phyloP scores from a whole-genome alignment of 1,140 invertebrate genomes.

The Oppia nitens region DNA sequence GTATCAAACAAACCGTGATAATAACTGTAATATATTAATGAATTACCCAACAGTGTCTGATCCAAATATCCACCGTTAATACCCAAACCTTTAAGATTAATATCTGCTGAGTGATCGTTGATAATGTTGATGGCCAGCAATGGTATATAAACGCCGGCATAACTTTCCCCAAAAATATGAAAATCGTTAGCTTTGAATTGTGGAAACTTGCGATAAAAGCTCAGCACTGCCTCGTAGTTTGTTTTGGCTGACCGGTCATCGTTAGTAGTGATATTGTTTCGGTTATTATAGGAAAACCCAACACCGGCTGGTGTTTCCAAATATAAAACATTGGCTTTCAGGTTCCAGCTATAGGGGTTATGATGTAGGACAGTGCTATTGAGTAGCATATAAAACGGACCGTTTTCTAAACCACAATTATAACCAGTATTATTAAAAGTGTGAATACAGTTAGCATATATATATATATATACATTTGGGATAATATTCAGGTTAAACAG shows the following conservation, averaged over 20 bases:
- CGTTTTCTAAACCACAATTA: no score
- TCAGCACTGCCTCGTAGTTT: conserved; percentile 30
- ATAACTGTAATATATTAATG: conserved; percentile 34
- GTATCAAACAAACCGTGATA: conserved; percentile 35
- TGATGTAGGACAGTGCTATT: conserved; percentile 28
- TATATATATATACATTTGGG: no score
- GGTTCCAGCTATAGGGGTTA: conserved; percentile 35
- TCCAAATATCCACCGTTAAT: conserved; percentile 36
- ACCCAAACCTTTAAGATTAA: conserved; percentile 34
- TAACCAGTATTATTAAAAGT: no score
- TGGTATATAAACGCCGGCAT: conserved; percentile 33
- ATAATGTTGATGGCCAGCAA: conserved; percentile 35
- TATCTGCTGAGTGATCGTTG: conserved; percentile 22
- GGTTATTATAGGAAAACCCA: conserved; percentile 35
- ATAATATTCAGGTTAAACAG: no score
- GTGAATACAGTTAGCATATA: no score
- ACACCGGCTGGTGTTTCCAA: conserved; percentile 39
- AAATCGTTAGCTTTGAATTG: conserved; percentile 30
- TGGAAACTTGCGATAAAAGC: conserved; percentile 36
- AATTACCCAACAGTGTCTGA: conserved; percentile 30
- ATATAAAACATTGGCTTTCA: conserved; percentile 56
- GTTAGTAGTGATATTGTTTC: conserved; percentile 33
- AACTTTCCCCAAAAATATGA: conserved; percentile 33
- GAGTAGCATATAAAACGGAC: conserved; percentile 31
- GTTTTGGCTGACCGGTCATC: conserved; percentile 31